A percentile compares a stretch with the other conserved stretches of the same genome.
Conservation (phyloP, 1,140 invertebrate genomes). For the Leptinotarsa undecemlineata region DNA sequence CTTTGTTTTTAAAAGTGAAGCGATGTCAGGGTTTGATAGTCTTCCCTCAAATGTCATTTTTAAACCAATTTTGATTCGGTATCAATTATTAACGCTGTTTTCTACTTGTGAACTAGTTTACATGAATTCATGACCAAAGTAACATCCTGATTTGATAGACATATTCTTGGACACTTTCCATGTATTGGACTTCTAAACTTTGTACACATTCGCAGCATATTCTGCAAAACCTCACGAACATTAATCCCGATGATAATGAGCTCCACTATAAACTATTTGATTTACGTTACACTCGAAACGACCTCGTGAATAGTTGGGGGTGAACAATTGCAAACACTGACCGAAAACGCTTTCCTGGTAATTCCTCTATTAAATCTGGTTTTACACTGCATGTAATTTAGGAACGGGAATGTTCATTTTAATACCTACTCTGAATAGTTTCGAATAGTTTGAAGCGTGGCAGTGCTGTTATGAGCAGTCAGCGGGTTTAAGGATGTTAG, state of each 20-base stretch:
- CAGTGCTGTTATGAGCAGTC: too few species aligned
- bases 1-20: too few species aligned
- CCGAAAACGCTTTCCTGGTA: background rate
- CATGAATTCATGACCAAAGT: too few species aligned
- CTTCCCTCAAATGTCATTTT: too few species aligned
- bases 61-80: too few species aligned
- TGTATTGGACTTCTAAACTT: background rate
- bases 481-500: too few species aligned
- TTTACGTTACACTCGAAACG: background rate
- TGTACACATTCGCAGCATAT: background rate
- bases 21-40: too few species aligned
- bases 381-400: background rate
- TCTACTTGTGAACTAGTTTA: too few species aligned
- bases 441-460: background rate
- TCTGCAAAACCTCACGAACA: background rate
- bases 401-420: background rate
- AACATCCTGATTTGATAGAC: too few species aligned
- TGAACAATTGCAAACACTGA: background rate
- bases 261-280: slow-evolving; percentile 4
- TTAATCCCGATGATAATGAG: background rate
- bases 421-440: slow-evolving; percentile 5
- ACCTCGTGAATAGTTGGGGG: background rate
- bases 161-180: too few species aligned
- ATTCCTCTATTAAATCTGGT: slow-evolving; percentile 6
- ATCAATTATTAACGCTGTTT: too few species aligned